Evolutionary conservation across 1,140 invertebrate species (phyloP).

Genomic region (Saccostrea cuccullata): DNA sequence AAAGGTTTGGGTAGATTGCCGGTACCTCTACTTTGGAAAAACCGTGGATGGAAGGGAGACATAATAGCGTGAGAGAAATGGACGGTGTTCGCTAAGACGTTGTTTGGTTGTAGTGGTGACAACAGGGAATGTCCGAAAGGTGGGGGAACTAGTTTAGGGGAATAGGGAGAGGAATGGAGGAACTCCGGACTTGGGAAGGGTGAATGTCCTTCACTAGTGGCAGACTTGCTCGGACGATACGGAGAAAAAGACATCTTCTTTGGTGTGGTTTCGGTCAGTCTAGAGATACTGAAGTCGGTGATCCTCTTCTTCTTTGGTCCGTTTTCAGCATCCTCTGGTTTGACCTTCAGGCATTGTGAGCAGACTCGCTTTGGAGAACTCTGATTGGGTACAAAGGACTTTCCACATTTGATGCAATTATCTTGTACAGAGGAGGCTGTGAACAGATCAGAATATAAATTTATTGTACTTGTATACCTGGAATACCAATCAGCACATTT

Average conservation of each 20-base stretch:
- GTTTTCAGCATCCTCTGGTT: conserved; percentile 22
- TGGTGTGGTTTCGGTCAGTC: conserved; percentile 40
- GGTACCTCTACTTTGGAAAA: conserved; percentile 22
- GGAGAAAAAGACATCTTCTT: conserved; percentile 11
- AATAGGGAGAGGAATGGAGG: conserved; percentile 25
- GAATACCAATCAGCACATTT: too few species aligned
- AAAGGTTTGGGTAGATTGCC: background rate
- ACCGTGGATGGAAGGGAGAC: conserved; percentile 14
- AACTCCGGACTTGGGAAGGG: conserved; percentile 14
- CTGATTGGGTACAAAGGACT: conserved; percentile 22
- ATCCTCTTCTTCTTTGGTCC: conserved; percentile 1
- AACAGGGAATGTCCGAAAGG: conserved; percentile 1
- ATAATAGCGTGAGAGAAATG: conserved; percentile 13
- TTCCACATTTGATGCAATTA: conserved; percentile 47
- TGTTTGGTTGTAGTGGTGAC: conserved; percentile 30
- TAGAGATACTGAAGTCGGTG: conserved; percentile 51
- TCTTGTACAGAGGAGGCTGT: conserved; percentile 13
- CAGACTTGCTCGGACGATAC: background rate
- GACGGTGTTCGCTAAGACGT: conserved; percentile 4
- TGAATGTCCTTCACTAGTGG: background rate
- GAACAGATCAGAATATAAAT: background rate
- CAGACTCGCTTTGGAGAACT: conserved; percentile 31
- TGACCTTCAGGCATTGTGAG: conserved; percentile 13
- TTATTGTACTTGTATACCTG: too few species aligned
- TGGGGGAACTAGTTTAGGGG: conserved; percentile 15